Evolutionary conservation across 2,888 invertebrate species (phyloP).

Genomic region (Drosophila hamatofila): DNA sequence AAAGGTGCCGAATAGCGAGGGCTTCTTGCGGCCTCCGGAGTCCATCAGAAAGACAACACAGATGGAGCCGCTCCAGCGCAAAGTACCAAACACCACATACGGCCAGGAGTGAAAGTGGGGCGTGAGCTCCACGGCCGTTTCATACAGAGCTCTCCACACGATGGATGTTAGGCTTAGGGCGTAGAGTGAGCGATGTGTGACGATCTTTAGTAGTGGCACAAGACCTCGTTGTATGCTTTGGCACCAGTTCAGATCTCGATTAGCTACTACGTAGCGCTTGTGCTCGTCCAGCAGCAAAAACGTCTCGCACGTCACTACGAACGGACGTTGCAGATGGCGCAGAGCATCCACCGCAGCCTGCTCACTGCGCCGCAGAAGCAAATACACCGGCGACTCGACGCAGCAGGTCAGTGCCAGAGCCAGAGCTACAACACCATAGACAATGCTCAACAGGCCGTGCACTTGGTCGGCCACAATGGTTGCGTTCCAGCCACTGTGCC

Average conservation of each 20-base stretch:
- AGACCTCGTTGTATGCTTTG: conserved; percentile 48
- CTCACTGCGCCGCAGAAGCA: conserved; percentile 70
- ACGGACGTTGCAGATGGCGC: conserved; percentile 74
- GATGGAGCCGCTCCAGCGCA: conserved; percentile 69
- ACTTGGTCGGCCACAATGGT: conserved; percentile 62
- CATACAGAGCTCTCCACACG: conserved; percentile 57
- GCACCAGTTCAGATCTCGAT: conserved; percentile 43
- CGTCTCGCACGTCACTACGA: conserved; percentile 68
- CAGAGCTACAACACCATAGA: conserved; percentile 64
- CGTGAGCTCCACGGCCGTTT: conserved; percentile 38
- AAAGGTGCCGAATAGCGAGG: conserved; percentile 64
- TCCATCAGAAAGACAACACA: conserved; percentile 68
- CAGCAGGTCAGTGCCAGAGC: conserved; percentile 52
- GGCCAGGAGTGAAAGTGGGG: conserved; percentile 56
- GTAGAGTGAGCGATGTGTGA: conserved; percentile 66
- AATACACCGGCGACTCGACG: conserved; percentile 79
- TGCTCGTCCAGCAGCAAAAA: conserved; percentile 75
- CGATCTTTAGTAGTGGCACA: conserved; percentile 73
- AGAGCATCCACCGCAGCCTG: conserved; percentile 70
- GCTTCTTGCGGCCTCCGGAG: conserved; percentile 71
- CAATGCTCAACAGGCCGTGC: conserved; percentile 71
- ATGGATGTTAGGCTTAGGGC: conserved; percentile 65
- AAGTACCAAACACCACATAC: conserved; percentile 57
- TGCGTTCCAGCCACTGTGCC: conserved; percentile 54
- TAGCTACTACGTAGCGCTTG: conserved; percentile 74